Percentiles rank a stretch among this genome's conserved stretches.
These are phyloP conservation scores for Albula goreensis DNA, from an alignment of 2,113 vertebrate genomes.

Conservation along the genomic window DNA sequence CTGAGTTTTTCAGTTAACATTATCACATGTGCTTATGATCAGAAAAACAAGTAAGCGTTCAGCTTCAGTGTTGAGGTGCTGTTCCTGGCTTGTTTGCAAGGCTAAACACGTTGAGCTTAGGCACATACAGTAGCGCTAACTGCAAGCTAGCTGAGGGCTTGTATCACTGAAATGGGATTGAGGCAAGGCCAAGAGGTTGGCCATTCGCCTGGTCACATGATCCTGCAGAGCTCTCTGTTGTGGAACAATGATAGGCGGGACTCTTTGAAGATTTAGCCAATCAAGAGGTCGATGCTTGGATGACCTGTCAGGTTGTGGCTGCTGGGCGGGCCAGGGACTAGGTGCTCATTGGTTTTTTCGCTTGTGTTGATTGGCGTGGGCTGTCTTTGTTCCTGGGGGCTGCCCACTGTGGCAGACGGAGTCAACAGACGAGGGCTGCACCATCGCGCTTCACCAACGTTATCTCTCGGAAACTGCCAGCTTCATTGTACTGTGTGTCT, in stretches of 20 bases:
- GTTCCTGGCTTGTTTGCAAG: not conserved
- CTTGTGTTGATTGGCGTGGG: slow-evolving; percentile 43
- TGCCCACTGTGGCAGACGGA: slow-evolving; percentile 54
- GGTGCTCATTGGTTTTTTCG: slow-evolving; percentile 17
- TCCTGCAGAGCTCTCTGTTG: slow-evolving; percentile 40
- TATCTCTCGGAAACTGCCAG: not conserved
- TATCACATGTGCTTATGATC: not conserved
- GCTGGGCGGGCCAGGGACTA: slow-evolving; percentile 44
- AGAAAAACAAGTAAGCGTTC: not conserved
- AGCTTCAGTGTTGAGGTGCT: not conserved
- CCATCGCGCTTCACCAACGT: slow-evolving; percentile 61
- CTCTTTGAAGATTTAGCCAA: not conserved
- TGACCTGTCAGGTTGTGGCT: not conserved
- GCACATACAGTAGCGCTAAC: not conserved
- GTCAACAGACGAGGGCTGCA: slow-evolving; percentile 65
- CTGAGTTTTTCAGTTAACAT: slow-evolving; percentile 6
- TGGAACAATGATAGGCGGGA: slow-evolving; percentile 49
- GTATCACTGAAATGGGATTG: slow-evolving; percentile 31
- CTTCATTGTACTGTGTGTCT: not conserved
- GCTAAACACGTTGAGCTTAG: not conserved
- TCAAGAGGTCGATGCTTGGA: slow-evolving; percentile 11
- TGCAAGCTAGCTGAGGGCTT: not conserved
- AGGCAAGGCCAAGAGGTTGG: slow-evolving; percentile 59
- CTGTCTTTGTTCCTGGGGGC: slow-evolving; percentile 52
- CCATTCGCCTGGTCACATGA: slow-evolving; percentile 53